A percentile compares a stretch with the other conserved stretches of the same genome.
Evolutionary conservation across 1,140 invertebrate species (phyloP).

Genomic region (Portunus trituberculatus): DNA sequence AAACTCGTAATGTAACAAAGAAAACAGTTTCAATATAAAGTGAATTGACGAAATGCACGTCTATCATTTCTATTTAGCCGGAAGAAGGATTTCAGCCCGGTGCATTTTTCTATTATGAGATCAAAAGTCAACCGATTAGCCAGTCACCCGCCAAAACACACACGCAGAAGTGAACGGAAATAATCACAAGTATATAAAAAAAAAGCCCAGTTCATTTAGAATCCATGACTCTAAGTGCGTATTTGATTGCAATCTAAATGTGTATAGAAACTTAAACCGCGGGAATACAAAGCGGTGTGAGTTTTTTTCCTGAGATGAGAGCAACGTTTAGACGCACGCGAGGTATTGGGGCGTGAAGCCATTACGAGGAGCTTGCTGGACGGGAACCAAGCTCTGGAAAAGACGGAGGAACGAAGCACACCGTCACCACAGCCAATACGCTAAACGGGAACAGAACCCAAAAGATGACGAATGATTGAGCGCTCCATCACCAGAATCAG

Average conservation of each 20-base stretch:
- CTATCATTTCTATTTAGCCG: too few relatives aligned
- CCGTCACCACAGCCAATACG: too few relatives aligned
- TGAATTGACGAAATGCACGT: too few relatives aligned
- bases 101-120: too few relatives aligned
- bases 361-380: background rate
- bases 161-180: too few relatives aligned
- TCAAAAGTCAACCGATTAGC: too few relatives aligned
- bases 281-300: background rate
- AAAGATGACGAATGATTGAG: too few relatives aligned
- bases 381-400: background rate
- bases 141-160: too few relatives aligned
- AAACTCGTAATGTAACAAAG: too few relatives aligned
- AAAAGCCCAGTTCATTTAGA: background rate
- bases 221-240: background rate
- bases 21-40: too few relatives aligned
- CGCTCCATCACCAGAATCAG: background rate
- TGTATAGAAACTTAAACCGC: background rate
- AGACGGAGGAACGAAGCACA: background rate
- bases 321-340: slow-evolving; percentile 9
- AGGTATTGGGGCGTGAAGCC: background rate
- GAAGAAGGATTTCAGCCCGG: too few relatives aligned
- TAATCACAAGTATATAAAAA: background rate
- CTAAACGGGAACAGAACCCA: too few relatives aligned
- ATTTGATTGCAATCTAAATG: background rate
- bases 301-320: background rate